Percentiles rank a stretch among this genome's conserved stretches.
phyloP scores from a whole-genome alignment of 2,113 vertebrate species.

The Lagenorhynchus albirostris region DNA sequence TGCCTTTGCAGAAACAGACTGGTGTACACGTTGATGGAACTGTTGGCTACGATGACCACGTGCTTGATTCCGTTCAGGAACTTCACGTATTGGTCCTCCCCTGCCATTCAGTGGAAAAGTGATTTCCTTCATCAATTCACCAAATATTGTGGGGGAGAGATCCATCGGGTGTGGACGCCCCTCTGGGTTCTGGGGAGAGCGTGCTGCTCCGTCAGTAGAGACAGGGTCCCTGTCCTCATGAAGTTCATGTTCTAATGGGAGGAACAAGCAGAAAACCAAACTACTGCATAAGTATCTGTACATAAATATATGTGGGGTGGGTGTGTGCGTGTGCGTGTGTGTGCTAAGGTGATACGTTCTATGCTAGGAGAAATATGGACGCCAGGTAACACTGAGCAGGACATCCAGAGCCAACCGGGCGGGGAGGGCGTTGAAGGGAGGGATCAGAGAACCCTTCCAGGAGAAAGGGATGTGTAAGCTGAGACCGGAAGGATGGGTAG shows the following conservation, averaged over 20 bases:
- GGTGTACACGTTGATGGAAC: fast-evolving
- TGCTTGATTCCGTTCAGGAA: neutral
- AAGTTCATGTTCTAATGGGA: neutral
- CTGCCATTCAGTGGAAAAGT: neutral
- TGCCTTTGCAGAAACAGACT: neutral
- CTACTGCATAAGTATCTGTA: neutral
- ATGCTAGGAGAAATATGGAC: neutral
- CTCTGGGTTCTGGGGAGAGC: neutral
- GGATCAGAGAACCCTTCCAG: neutral
- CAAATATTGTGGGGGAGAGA: neutral
- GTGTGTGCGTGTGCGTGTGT: too few relatives aligned
- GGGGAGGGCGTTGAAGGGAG: fast-evolving
- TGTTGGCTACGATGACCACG: fast-evolving
- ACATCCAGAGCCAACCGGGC: fast-evolving
- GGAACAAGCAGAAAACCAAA: neutral
- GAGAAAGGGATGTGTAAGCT: neutral
- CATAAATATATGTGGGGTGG: neutral
- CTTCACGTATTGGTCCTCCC: neutral
- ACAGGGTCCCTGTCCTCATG: neutral
- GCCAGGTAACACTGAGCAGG: neutral
- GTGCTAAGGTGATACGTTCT: neutral
- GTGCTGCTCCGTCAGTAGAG: neutral
- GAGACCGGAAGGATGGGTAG: neutral
- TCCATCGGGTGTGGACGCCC: neutral
- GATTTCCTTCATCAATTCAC: neutral